Base-by-base conservation (phyloP, 2,797 vertebrate genomes). In the Myiotriccus ornatus region DNA sequence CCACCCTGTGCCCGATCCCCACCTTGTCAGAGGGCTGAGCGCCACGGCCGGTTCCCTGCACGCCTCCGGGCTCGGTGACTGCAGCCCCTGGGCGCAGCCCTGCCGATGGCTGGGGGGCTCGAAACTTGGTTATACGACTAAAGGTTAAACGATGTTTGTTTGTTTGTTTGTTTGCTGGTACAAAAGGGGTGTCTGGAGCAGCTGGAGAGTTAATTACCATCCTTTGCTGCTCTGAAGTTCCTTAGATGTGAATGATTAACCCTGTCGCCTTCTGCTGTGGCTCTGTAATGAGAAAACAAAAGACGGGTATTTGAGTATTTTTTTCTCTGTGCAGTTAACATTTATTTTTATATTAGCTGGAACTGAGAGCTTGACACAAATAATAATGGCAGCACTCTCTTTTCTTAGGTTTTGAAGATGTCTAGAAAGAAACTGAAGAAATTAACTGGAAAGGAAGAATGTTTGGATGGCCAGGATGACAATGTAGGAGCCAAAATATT, bases 351-450 rank as follows among this genome's bases (percentile, higher is more conserved):
- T 35, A 8, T 30, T 7, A 32, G 11, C 22, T 52, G 43, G 32
- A 87, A 78, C 16, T 82, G 30, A 73, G 71, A 86, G 22, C 71
- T 73, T 50, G 37, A 73, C 52, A n/a, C 65, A 50, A 59, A 6
- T 59, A 70, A 60, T 91, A 76, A 94, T 25, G 10, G 4, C 32
- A 44, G 7, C 4, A 1, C 24, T 87, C 30, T 81, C 87, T 67
- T 70, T 86, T 43, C 4, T 14, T 89, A 94, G 95, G 46, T 28
- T 67, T 94, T 84, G 85, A 98, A 97, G 96, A 98, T 98, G 97
- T 97, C 97, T 28, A 98, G 97, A 89, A 98, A 97, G 95, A 98
- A 97, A 65, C 82, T 77, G 62, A 97, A 97, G 91, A 98, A 96
- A 62, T 96, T 95, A 73, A 93, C 65, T 34, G 96, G 59, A 79